Conservation (phyloP, 2,888 invertebrate species). For the Congeria kusceri region DNA sequence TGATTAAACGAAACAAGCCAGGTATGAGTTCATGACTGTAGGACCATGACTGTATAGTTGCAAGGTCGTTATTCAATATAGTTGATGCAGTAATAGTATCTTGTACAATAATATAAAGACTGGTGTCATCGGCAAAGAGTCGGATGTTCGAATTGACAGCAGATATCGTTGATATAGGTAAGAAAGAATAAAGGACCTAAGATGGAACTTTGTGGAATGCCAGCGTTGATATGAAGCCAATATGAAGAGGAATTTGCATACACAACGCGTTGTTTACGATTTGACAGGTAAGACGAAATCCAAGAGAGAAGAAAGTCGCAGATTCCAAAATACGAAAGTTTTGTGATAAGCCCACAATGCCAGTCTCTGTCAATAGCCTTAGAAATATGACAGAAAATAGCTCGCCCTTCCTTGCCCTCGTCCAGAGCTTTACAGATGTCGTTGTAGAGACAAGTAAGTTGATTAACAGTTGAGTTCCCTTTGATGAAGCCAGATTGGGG, state of each 20-base stretch:
- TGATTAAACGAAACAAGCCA: background rate
- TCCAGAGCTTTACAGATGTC: background rate
- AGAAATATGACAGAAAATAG: background rate
- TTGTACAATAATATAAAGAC: background rate
- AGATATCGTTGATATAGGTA: constrained; percentile 3
- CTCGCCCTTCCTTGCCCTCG: constrained; percentile 7
- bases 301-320: background rate
- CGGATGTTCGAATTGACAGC: background rate
- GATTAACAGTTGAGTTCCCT: background rate
- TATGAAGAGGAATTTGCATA: background rate
- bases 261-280: constrained; percentile 1
- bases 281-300: constrained; percentile 3
- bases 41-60: background rate
- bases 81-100: background rate
- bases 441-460: constrained; percentile 3
- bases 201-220: constrained; percentile 3
- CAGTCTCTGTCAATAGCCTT: constrained; percentile 11
- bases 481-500: constrained; percentile 8
- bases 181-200: background rate
- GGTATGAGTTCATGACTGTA: background rate
- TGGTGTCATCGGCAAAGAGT: constrained; percentile 12
- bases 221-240: background rate
- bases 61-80: background rate
- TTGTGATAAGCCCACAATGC: background rate
- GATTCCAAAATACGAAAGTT: constrained; percentile 1